Evolutionary conservation across 2,113 vertebrate species (phyloP).

Genomic region (Galeopterus variegatus): DNA sequence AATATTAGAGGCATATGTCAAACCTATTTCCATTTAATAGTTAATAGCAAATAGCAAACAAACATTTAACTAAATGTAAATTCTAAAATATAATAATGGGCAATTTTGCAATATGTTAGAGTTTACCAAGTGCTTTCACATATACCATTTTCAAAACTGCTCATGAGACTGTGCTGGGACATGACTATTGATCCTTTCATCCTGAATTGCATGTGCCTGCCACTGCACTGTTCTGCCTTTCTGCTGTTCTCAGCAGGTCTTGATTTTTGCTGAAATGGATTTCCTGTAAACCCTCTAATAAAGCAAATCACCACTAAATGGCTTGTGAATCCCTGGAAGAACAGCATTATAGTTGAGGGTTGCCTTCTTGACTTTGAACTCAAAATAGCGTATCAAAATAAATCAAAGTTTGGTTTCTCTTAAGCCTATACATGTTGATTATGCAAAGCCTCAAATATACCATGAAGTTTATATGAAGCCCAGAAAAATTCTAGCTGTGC

Average conservation of each 20-base stretch:
- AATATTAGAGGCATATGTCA: not conserved
- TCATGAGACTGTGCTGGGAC: not conserved
- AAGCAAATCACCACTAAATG: constrained; percentile 47
- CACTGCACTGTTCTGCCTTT: not conserved
- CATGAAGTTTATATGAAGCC: not conserved
- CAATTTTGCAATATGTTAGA: not conserved
- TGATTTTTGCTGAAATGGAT: constrained; percentile 34
- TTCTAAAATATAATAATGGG: not conserved
- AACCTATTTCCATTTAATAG: not conserved
- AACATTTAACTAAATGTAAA: constrained; percentile 47
- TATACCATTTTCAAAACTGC: not conserved
- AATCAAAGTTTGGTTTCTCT: constrained; percentile 2
- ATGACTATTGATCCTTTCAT: not conserved
- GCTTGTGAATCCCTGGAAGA: constrained; percentile 35
- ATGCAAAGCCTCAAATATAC: not conserved
- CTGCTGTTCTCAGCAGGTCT: constrained; percentile 10
- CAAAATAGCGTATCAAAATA: constrained; percentile 39
- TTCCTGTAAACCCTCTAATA: constrained; percentile 37
- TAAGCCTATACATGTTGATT: not conserved
- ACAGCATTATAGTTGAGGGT: not conserved
- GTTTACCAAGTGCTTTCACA: not conserved
- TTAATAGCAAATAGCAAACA: not conserved
- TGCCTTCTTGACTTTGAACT: constrained; percentile 59
- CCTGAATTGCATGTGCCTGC: not conserved
- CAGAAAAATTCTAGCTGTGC: not conserved